These are phyloP conservation scores for Cariama cristata DNA, from an alignment of 2,113 vertebrate species.

Conservation along the genomic window DNA sequence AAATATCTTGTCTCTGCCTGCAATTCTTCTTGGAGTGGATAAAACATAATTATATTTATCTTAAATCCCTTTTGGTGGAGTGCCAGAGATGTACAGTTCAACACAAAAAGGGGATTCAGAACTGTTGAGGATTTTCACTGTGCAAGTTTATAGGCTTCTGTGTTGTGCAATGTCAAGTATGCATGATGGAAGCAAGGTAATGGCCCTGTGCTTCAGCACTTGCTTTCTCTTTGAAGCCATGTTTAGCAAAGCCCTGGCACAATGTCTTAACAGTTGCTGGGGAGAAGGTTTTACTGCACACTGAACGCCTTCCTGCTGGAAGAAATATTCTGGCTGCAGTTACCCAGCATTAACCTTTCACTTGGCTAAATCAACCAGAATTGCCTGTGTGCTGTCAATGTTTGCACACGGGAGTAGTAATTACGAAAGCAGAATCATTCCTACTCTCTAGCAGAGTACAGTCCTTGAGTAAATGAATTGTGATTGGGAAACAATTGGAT, in stretches of 20 bases:
- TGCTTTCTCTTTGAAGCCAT: not conserved
- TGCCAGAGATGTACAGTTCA: not conserved
- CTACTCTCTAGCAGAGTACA: not conserved
- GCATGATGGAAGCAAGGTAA: not conserved
- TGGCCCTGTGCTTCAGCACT: not conserved
- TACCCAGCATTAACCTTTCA: conserved; percentile 40
- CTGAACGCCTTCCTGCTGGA: not conserved
- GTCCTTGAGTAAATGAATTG: conserved; percentile 46
- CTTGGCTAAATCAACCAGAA: conserved; percentile 57
- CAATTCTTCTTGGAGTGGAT: not conserved
- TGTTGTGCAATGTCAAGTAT: too few relatives aligned
- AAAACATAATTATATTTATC: not conserved
- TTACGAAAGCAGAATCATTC: conserved; percentile 31
- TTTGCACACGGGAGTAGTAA: conserved; percentile 16
- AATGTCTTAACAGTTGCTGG: not conserved
- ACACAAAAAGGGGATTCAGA: not conserved
- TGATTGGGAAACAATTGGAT: conserved; percentile 44
- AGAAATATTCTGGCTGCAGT: conserved; percentile 21
- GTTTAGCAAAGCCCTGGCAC: not conserved
- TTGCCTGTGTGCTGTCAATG: conserved; percentile 17
- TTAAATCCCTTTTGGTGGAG: not conserved
- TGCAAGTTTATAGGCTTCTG: not conserved
- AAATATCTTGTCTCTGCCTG: not conserved
- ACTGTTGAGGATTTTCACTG: not conserved
- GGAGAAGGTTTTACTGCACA: not conserved